Evolutionary conservation across 2,797 vertebrate genomes (phyloP).

Genomic region (Petrocephalus sullivani): DNA sequence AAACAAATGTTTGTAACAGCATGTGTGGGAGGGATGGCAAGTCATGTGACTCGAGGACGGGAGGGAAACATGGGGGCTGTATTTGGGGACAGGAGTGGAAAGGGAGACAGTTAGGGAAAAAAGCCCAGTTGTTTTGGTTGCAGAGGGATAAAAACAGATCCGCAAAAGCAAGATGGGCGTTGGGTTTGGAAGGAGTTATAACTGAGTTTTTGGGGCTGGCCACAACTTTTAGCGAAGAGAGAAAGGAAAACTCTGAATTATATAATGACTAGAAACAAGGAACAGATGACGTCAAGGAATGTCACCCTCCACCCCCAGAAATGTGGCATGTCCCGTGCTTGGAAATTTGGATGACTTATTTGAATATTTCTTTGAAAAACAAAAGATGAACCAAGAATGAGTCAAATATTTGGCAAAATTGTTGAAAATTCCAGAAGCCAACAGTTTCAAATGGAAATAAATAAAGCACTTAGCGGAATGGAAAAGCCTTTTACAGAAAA

Average conservation of each 20-base stretch:
- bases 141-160: background rate
- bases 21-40: too few relatives aligned
- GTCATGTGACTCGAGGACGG: background rate
- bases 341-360: background rate
- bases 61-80: background rate
- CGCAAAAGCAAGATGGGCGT: background rate
- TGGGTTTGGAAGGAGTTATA: background rate
- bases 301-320: background rate
- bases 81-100: background rate
- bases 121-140: background rate
- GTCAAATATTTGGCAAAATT: background rate
- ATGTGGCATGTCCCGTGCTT: background rate
- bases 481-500: background rate
- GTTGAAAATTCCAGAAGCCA: background rate
- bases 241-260: background rate
- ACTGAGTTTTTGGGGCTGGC: background rate
- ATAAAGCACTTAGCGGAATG: background rate
- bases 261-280: background rate
- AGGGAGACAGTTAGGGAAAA: background rate
- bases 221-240: background rate
- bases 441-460: background rate
- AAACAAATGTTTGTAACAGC: background rate
- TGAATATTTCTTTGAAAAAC: background rate
- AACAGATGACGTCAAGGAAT: constrained; percentile 11
- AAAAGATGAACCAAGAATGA: constrained; percentile 2